Conservation (phyloP, 2,113 vertebrate species). For the Trichomycterus rosablanca region DNA sequence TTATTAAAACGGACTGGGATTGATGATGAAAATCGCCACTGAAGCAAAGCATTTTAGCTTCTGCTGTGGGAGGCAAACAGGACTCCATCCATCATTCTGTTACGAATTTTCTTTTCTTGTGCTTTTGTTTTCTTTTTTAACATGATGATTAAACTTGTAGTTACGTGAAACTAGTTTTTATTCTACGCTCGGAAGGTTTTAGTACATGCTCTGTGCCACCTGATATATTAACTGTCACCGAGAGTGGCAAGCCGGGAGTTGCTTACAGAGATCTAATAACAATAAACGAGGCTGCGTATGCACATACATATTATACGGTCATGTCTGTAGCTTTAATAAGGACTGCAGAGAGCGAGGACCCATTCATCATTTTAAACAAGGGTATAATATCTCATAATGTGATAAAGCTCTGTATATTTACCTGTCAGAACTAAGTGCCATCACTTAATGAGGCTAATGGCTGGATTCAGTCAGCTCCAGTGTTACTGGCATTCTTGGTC, state of each 20-base stretch:
- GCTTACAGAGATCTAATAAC: constrained; percentile 18
- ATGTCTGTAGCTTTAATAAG: background rate
- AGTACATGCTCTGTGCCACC: constrained; percentile 1
- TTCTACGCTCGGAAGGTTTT: background rate
- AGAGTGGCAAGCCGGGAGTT: background rate
- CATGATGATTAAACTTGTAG: constrained; percentile 20
- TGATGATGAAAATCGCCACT: constrained; percentile 29
- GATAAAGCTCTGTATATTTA: background rate
- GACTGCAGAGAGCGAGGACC: background rate
- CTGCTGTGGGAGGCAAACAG: constrained; percentile 11
- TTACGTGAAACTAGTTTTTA: background rate
- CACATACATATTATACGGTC: background rate
- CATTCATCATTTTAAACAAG: background rate
- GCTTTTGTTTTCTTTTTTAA: constrained; percentile 2
- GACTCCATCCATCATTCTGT: constrained; percentile 23
- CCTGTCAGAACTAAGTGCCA: background rate
- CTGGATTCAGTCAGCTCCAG: too few relatives aligned
- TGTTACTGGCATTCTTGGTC: too few relatives aligned
- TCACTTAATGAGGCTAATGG: background rate
- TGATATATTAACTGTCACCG: constrained; percentile 17
- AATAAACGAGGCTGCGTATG: background rate
- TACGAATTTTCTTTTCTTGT: background rate
- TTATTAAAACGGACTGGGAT: constrained; percentile 22
- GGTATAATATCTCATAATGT: background rate
- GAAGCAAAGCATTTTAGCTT: constrained; percentile 23